phyloP scores from a whole-genome alignment of 1,140 invertebrate species.

The Vollenhovia emeryi region DNA sequence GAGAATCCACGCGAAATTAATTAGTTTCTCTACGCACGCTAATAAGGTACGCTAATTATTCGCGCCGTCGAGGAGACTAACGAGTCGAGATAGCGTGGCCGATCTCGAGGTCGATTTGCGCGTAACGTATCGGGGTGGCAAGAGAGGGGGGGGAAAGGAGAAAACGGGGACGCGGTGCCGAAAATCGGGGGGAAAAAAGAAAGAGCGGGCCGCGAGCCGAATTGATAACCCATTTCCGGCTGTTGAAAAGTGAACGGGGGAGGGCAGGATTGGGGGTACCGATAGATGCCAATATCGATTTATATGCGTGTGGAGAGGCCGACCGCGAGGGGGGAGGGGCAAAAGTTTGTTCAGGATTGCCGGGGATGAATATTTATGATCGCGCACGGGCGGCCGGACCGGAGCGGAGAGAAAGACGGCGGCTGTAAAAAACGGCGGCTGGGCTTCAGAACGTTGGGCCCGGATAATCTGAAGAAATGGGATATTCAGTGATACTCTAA shows the following conservation, averaged over 20 bases:
- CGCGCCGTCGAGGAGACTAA: neutral
- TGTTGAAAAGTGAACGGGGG: conserved; percentile 50
- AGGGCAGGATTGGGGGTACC: neutral
- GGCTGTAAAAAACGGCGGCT: neutral
- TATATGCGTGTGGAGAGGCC: conserved; percentile 39
- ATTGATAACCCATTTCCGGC: conserved; percentile 59
- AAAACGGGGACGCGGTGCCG: neutral
- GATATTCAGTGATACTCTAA: neutral
- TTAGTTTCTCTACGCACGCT: neutral
- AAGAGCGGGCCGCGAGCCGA: conserved; percentile 44
- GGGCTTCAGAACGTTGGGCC: neutral
- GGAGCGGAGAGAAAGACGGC: conserved; percentile 17
- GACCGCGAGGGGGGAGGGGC: conserved; percentile 10
- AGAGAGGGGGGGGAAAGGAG: neutral
- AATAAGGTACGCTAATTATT: conserved; percentile 12
- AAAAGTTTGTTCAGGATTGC: conserved; percentile 60
- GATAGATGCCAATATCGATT: conserved; percentile 59
- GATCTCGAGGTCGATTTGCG: conserved; percentile 40
- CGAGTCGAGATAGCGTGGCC: neutral
- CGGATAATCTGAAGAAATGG: conserved; percentile 5
- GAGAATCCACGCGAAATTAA: neutral
- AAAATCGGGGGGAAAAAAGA: conserved; percentile 10
- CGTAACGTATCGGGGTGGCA: neutral
- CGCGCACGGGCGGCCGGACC: neutral
- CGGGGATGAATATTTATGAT: conserved; percentile 55